Conservation (phyloP, 2,888 invertebrate genomes). For the Phaedon cochleariae region DNA sequence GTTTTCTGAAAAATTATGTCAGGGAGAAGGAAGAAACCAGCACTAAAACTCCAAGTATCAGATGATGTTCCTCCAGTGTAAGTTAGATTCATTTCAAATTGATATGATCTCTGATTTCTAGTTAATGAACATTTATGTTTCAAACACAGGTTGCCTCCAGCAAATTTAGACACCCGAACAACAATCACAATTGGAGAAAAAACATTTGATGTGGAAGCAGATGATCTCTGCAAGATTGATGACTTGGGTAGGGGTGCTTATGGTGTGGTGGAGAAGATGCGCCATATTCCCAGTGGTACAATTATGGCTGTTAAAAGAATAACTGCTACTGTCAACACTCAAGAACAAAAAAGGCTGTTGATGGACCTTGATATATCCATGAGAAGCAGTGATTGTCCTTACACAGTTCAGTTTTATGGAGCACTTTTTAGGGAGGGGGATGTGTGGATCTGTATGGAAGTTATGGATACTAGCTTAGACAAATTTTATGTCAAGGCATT, state of each 20-base stretch:
- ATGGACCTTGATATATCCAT: slow-evolving; percentile 98
- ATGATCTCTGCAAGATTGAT: slow-evolving; percentile 88
- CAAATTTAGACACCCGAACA: slow-evolving; percentile 87
- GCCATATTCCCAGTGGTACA: slow-evolving; percentile 88
- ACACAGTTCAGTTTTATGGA: slow-evolving; percentile 98
- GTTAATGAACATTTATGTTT: background rate
- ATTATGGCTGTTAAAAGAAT: slow-evolving; percentile 99
- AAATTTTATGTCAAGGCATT: slow-evolving; percentile 94
- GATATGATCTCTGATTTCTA: too few relatives aligned
- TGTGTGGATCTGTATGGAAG: slow-evolving; percentile 99
- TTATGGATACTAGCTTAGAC: slow-evolving; percentile 98
- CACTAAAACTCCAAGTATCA: slow-evolving; percentile 65
- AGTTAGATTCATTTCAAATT: slow-evolving; percentile 43
- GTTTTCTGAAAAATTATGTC: slow-evolving; percentile 17
- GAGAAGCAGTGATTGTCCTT: slow-evolving; percentile 93
- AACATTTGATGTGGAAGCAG: slow-evolving; percentile 89
- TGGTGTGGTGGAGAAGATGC: slow-evolving; percentile 97
- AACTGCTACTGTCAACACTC: slow-evolving; percentile 90
- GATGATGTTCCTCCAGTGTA: slow-evolving; percentile 65
- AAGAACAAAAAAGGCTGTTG: slow-evolving; percentile 71
- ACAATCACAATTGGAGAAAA: slow-evolving; percentile 88
- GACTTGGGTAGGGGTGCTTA: slow-evolving; percentile 94
- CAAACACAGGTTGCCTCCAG: slow-evolving; percentile 70
- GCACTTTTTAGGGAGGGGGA: slow-evolving; percentile 98
- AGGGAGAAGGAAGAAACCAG: slow-evolving; percentile 56